These are phyloP conservation scores for Endomychus coccineus DNA, from an alignment of 2,888 invertebrate species.

Conservation along the genomic window DNA sequence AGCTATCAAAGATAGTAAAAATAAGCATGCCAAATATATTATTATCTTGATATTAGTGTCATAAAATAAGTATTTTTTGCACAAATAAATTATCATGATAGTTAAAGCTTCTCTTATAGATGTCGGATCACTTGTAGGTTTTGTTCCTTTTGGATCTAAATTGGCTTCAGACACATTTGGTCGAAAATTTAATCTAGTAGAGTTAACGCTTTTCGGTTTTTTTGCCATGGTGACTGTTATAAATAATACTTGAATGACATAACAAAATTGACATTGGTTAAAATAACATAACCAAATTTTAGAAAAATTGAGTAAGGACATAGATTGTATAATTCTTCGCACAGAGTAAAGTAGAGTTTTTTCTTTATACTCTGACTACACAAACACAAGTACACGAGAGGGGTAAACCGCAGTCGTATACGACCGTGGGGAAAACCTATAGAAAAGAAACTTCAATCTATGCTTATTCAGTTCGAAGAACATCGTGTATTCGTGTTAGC, in stretches of 20 bases:
- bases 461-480: no score
- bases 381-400: no score
- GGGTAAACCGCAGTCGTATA: no score
- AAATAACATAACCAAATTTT: no score
- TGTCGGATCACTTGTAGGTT: conserved; percentile 77
- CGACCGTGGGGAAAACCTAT: no score
- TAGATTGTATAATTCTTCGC: no score
- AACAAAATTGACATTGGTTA: conserved; percentile 8
- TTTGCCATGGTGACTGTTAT: conserved; percentile 33
- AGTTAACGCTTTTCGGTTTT: conserved; percentile 31
- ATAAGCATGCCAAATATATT: conserved; percentile 74
- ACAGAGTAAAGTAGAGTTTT: no score
- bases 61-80: conserved; percentile 80
- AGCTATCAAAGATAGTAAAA: conserved; percentile 75
- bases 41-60: conserved; percentile 80
- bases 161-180: conserved; percentile 41
- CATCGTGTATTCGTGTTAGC: no score
- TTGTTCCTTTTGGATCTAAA: conserved; percentile 56
- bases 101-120: conserved; percentile 73
- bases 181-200: conserved; percentile 52
- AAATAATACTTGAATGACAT: conserved; percentile 6
- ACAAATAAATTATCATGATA: conserved; percentile 76
- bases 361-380: no score
- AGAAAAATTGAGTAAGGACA: no score
- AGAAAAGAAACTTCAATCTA: no score